Base-by-base conservation (phyloP, 1,140 invertebrate species). In the Coenobita brevimanus region DNA sequence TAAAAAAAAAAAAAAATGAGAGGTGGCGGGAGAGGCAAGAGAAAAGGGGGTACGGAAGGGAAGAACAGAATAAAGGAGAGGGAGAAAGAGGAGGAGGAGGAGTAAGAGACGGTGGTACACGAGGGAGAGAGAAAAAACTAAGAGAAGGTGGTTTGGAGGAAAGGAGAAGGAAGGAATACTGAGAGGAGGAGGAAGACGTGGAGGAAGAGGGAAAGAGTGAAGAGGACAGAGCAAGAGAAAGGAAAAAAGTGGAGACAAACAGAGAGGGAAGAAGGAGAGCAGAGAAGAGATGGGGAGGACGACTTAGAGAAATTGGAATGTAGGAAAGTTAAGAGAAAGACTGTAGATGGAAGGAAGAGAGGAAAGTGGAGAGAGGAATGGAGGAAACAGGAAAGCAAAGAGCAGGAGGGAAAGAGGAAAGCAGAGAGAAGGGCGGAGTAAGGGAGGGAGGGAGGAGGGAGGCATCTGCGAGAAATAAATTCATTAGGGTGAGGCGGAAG, bases 401-500 rank as follows among this genome's bases (percentile, higher is more conserved):
- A n/a, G n/a, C n/a, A n/a, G n/a, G n/a, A n/a, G n/a, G n/a, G n/a
- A n/a, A n/a, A n/a, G n/a, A n/a, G n/a, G n/a, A n/a, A n/a, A n/a
- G n/a, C n/a, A n/a, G n/a, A n/a, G n/a, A n/a, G n/a, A n/a, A n/a
- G n/a, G n/a, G n/a, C n/a, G n/a, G 60, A 27, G 73, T 24, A 38
- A 38, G 33, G 13, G 30, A 38, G 69, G 17, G 73, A n/a, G 73
- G 24, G 13, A 24, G 64, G 8, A 43, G 41, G 41, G 41, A 43
- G 50, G 38, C 73, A 76, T 78, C 75, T 43, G 41, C 57, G 75
- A 27, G 75, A 78, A 80, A 62, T 80, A 80, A 80, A 80, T 80
- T 80, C 54, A 80, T 80, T 80, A 80, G 50, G 13, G 24, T 30
- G 50, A 80, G 76, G 76, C 50, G 54, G 76, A 60, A 80, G 27